Percentiles rank a stretch among this genome's conserved stretches.
Evolutionary conservation across 2,797 vertebrate genomes (phyloP).

Genomic region (Sebastes diaconus): DNA sequence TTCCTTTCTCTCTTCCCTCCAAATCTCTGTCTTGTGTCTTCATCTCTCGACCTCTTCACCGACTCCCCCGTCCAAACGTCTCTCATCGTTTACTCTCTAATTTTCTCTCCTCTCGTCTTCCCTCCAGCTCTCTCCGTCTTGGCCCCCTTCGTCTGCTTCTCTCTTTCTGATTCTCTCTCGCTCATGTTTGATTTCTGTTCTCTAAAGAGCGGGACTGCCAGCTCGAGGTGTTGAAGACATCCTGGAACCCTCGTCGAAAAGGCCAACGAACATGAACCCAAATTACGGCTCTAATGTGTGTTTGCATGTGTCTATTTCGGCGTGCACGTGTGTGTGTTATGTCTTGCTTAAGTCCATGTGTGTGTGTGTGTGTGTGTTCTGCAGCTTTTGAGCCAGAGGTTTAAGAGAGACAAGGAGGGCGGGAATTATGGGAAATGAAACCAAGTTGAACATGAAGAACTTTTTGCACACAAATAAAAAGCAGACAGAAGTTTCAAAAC

Average conservation of each 20-base stretch:
- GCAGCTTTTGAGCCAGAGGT: conserved; percentile 51
- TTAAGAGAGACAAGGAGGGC: conserved; percentile 56
- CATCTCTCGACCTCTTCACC: conserved; percentile 18
- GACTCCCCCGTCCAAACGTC: conserved; percentile 34
- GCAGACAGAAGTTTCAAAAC: conserved; percentile 32
- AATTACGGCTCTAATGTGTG: neutral
- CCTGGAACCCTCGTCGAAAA: conserved; percentile 24
- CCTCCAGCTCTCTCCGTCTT: conserved; percentile 28
- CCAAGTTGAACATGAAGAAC: conserved; percentile 55
- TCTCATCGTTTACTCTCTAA: conserved; percentile 31
- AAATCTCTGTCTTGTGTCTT: conserved; percentile 47
- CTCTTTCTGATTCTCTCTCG: neutral
- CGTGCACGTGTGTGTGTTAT: neutral
- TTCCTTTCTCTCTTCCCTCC: neutral
- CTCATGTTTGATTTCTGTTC: neutral
- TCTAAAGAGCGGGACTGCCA: conserved; percentile 1
- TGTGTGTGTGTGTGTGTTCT: conserved; percentile 15
- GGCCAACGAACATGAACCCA: conserved; percentile 12
- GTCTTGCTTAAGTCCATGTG: conserved; percentile 14
- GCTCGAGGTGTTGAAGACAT: conserved; percentile 55
- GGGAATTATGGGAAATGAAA: conserved; percentile 81
- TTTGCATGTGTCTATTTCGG: neutral
- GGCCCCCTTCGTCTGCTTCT: neutral
- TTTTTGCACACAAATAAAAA: conserved; percentile 40
- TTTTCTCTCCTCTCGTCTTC: conserved; percentile 10